These are phyloP conservation scores for Schizopygopsis malacanthus DNA, from an alignment of 2,797 vertebrate species.

Conservation along the genomic window DNA sequence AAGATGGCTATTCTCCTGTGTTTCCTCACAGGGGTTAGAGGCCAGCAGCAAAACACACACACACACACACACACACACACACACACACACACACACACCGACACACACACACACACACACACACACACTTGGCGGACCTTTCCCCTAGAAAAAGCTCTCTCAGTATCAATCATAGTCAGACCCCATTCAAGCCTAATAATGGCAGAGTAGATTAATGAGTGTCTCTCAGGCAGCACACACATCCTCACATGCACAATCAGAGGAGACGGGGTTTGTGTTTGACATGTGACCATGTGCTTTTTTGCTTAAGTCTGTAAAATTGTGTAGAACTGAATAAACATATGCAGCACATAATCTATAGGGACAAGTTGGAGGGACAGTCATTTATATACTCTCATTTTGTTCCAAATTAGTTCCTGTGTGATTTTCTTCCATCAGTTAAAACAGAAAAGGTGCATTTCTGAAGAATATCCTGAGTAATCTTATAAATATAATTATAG, in stretches of 20 bases:
- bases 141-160: constrained; percentile 80
- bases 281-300: not conserved
- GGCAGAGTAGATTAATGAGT: constrained; percentile 83
- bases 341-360: not conserved
- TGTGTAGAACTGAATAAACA: not conserved
- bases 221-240: constrained; percentile 57
- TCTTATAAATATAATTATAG: not conserved
- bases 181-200: constrained; percentile 76
- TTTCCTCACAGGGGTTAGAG: constrained; percentile 86
- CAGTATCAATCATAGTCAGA: constrained; percentile 80
- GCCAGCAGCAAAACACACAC: constrained; percentile 77
- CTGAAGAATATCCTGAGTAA: not conserved
- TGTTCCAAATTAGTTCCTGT: not conserved
- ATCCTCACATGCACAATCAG: constrained; percentile 35
- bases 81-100: constrained; percentile 40
- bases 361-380: not conserved
- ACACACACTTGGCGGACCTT: constrained; percentile 70
- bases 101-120: no score
- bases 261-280: constrained; percentile 3
- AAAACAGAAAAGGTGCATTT: not conserved
- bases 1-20: constrained; percentile 83
- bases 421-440: not conserved
- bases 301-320: not conserved
- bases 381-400: not conserved
- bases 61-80: not conserved